Base-by-base conservation (phyloP, 2,888 invertebrate genomes). In the Gnatocerus cornutus region DNA sequence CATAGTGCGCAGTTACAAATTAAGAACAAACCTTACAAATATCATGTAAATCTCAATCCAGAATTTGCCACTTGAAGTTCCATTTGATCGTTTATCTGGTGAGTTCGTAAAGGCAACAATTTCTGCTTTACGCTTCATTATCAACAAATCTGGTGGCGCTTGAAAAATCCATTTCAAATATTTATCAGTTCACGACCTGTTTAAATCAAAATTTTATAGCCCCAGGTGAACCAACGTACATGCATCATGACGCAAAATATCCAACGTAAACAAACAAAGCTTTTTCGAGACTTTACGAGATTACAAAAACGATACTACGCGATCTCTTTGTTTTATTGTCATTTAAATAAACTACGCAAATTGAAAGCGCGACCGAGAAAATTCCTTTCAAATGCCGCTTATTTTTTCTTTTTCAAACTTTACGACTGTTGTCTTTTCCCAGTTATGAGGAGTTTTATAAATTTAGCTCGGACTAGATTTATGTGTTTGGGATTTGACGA, bases 391-490 rank as follows among this genome's bases (percentile, higher is more conserved):
- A 43, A 43, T 56, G 21, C 7, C 27, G 56, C 41, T 56, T 56
- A 56, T 56, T 56, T 56, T 50, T 50, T 37, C 43, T 56, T 21
- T 12, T 21, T n/a, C n/a, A n/a, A 56, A 41, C 43, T 56, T 56
- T 56, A 56, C 13, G 56, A 16, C 12, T 39, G 56, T 21, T 39
- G 41, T 39, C 43, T 56, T 56, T 43, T 9, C 1, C n/a, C 12
- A 27, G 43, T 56, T 56, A 56, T 56, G 37, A 10, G 39, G 43
- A 56, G 4, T 37, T 8, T 43, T 16, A 48, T 48, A 48, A 48
- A 50, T 29, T 50, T 50, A 50, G 50, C n/a, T 14, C 50, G 7
- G 10, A 1, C n/a, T 9, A 12, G 29, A 50, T 50, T 50, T 50
- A 50, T 30, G 30, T 50, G 50, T 10, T 50, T 30, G 4, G 16